These are phyloP conservation scores for Ceratoteleas bidentatus DNA, from an alignment of 1,140 invertebrate species.

Conservation along the genomic window DNA sequence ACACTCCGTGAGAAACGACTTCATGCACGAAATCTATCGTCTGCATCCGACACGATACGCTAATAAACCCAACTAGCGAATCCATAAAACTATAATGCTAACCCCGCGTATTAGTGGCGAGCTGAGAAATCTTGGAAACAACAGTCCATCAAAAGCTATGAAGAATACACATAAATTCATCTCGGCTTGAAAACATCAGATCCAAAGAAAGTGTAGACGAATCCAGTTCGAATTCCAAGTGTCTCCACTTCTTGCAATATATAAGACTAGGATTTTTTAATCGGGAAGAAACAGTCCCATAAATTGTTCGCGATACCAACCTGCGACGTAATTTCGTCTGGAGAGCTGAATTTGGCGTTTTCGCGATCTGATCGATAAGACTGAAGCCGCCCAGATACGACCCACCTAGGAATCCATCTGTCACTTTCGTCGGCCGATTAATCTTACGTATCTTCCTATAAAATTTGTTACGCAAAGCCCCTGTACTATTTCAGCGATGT, in stretches of 20 bases:
- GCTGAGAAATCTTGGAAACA: too few species aligned
- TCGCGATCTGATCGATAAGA: conserved; percentile 1
- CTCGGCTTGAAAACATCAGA: too few species aligned
- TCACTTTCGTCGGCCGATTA: conserved; percentile 2
- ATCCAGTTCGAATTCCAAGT: background rate
- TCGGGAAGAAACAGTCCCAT: background rate
- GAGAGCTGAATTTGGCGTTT: conserved; percentile 12
- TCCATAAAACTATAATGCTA: background rate
- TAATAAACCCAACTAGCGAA: conserved; percentile 13
- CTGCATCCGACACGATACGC: background rate
- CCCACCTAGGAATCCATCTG: conserved; percentile 17
- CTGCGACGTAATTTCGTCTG: background rate
- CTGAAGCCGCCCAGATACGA: conserved; percentile 7
- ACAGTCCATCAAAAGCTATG: too few species aligned
- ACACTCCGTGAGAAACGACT: conserved; percentile 24
- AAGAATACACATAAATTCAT: too few species aligned
- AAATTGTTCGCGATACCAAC: background rate
- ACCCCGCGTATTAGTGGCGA: too few species aligned
- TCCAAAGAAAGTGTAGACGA: background rate
- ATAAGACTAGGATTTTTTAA: background rate
- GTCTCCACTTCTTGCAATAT: too few species aligned
- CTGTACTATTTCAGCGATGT: conserved; percentile 7
- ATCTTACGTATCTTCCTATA: conserved; percentile 39
- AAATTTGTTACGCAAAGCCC: conserved; percentile 12
- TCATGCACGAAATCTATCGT: conserved; percentile 20